These are phyloP conservation scores for Notolabrus celidotus DNA, from an alignment of 2,797 vertebrate genomes.

Conservation along the genomic window DNA sequence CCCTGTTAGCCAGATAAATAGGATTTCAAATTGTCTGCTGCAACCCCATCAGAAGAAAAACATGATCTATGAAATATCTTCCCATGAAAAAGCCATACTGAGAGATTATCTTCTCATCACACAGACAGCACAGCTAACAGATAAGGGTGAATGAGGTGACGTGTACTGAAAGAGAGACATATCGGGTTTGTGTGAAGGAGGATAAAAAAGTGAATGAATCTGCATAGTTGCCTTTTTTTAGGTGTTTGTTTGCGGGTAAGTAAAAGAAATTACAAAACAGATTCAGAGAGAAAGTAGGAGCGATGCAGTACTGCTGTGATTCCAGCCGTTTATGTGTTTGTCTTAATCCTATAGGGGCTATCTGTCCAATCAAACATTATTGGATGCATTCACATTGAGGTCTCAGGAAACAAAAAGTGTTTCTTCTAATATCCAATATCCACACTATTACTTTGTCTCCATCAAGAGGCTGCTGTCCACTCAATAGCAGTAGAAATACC, in stretches of 20 bases:
- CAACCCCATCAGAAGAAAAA: conserved; percentile 72
- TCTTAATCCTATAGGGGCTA: conserved; percentile 33
- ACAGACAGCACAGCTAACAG: conserved; percentile 65
- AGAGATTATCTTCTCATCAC: conserved; percentile 79
- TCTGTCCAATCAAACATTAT: conserved; percentile 67
- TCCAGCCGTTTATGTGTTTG: conserved; percentile 15
- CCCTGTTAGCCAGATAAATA: conserved; percentile 77
- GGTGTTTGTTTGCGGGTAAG: conserved; percentile 37
- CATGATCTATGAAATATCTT: conserved; percentile 77
- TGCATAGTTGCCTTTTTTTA: conserved; percentile 4
- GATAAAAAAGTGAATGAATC: conserved; percentile 13
- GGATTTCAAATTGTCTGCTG: conserved; percentile 79
- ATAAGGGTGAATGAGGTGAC: conserved; percentile 66
- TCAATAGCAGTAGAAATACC: conserved; percentile 78
- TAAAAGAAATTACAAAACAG: conserved; percentile 30
- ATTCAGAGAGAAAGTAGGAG: conserved; percentile 34
- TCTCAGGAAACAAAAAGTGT: conserved; percentile 72
- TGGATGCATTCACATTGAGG: conserved; percentile 62
- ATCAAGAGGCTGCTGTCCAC: conserved; percentile 57
- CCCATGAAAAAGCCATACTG: conserved; percentile 71
- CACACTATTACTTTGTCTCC: conserved; percentile 75
- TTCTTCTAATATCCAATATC: conserved; percentile 76
- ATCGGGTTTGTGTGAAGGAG: conserved; percentile 16
- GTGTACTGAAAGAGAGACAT: conserved; percentile 49
- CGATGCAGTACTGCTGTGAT: conserved; percentile 11